Evolutionary conservation across 2,113 vertebrate genomes (phyloP), one percentile per base, ranked within the genome.

Genomic region (Bos javanicus): DNA sequence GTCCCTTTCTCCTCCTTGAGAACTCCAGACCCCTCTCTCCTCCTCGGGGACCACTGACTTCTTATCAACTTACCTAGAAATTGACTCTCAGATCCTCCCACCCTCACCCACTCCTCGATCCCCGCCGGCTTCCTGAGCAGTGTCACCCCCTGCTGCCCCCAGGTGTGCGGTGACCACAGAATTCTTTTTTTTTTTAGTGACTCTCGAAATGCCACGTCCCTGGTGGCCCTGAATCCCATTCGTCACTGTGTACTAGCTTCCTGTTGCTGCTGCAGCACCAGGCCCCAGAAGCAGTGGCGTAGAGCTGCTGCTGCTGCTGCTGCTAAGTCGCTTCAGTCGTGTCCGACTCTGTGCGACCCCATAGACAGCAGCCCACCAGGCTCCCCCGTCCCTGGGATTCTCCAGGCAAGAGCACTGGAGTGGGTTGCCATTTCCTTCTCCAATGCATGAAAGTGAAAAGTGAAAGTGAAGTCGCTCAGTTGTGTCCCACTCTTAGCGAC

Each of bases 141-240:
- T 9, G 1, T 21, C 52, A 9, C 16, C 12, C 13, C 6, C 1
- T 74, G 2, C 39, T 14, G 7, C 12, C 33, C 2, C 14, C 21
- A 52, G 80, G 62, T 10, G 43, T 46, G 15, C 2, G 1, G 13
- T 39, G 26, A 39, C 50, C 30, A 30, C 10, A 50, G 25, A 39
- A 43, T 4, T 71, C 39, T 59, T 30, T 33, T 67, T 62, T 43
- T 30, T 59, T 54, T 74, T 50, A 39, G 62, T 5, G 2, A 13
- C 23, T 84, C 62, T 74, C 17, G 7, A 48, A 95, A 33, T 59
- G 87, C 50, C 78, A 50, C 12, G 10, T 25, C 26, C 21, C 54
- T 19, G 14, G 78, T 17, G 12, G 30, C 39, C 19, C 74, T 30
- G 50, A 48, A 52, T 30, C 23, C 74, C 33, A 0, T 21, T 59